Base-by-base conservation (phyloP, 2,888 invertebrate species). In the Acanthopleura granulata region DNA sequence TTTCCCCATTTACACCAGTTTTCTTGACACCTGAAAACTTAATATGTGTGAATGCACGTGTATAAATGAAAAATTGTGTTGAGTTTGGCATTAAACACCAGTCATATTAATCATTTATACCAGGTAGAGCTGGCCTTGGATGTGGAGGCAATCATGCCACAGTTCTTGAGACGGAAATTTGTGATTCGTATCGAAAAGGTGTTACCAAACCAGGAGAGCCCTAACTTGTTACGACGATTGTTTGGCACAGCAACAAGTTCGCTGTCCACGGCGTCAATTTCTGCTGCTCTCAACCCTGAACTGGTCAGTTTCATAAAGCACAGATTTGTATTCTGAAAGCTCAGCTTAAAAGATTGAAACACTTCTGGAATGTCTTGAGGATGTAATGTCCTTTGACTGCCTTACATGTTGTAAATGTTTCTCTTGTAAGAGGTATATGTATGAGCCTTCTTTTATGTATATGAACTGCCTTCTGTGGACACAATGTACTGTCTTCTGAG, bases 111-210 rank as follows among this genome's bases (percentile, higher is more conserved):
- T 40, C 40, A 40, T 57, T 18, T 57, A 57, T 74, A 89, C 85
- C 86, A 91, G 87, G 91, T 91, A 40, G 90, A 91, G 77, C 81
- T 91, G 76, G 91, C 90, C 9, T 80, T 91, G 72, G 91, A 91
- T 75, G 91, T 91, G 40, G 91, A 91, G 80, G 81, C 86, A 25
- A 83, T 91, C 29, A 82, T 91, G 40, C 91, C 91, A 11, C 85
- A 88, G 74, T 87, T 88, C 75, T 81, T 91, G 30, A 84, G 89
- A 0, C 81, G 90, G 15, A 84, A 85, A 72, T 89, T 88, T 76
- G 85, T 90, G 15, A 76, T 85, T 6, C 83, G 85, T 66, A 79
- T 81, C 51, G 83, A 87, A 75, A 85, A 83, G 15, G 77, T 91
- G 25, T 77, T 79, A 29, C 91, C 91, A 0, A 91, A 91, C 81